A percentile compares a stretch with the other conserved stretches of the same genome.
Conservation (phyloP, 2,113 vertebrate genomes). For the Limnothrissa miodon region DNA sequence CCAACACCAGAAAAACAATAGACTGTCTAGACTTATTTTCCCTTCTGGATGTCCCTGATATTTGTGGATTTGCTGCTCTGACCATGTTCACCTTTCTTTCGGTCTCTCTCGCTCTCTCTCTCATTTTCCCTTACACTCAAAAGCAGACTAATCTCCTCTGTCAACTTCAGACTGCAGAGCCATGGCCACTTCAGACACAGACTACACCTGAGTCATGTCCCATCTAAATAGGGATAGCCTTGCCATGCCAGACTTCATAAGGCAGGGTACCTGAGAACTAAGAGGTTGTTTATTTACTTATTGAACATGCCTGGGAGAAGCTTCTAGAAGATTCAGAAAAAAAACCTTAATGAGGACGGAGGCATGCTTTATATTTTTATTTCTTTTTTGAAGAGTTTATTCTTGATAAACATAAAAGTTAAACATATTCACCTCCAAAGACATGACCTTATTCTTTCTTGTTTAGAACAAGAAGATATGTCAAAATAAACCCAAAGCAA, state of each 20-base stretch:
- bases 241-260: background rate
- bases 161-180: background rate
- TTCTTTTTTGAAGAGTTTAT: background rate
- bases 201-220: background rate
- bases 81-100: background rate
- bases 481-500: slow-evolving; percentile 48
- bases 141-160: background rate
- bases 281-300: background rate
- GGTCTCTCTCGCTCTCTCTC: background rate
- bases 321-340: background rate
- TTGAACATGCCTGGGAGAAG: background rate
- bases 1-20: background rate
- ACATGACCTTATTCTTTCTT: slow-evolving; percentile 48
- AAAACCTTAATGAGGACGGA: slow-evolving; percentile 16
- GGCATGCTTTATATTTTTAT: background rate
- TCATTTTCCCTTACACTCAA: background rate
- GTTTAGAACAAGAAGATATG: slow-evolving; percentile 19
- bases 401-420: background rate
- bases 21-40: background rate
- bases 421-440: background rate
- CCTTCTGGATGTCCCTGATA: background rate
- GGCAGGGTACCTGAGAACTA: slow-evolving; percentile 15
- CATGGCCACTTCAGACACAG: background rate
- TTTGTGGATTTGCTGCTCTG: background rate
- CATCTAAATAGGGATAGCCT: background rate